A percentile compares a stretch with the other conserved stretches of the same genome.
Evolutionary conservation across 2,888 invertebrate genomes (phyloP).

Genomic region (Drosophila atroscutellata): DNA sequence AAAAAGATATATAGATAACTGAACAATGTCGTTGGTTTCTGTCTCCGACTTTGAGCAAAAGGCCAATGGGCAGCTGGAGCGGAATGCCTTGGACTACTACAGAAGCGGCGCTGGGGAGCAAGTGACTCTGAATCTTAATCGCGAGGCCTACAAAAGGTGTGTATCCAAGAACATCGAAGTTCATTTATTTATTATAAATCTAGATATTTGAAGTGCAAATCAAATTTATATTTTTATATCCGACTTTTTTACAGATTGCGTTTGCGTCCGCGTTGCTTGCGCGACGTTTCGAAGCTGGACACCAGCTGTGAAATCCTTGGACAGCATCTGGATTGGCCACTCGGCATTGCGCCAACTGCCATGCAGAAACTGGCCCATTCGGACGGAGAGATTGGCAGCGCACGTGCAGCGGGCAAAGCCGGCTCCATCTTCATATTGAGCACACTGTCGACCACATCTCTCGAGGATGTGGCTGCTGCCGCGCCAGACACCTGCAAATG

Average conservation of each 20-base stretch:
- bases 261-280: slow-evolving; percentile 91
- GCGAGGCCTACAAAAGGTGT: slow-evolving; percentile 89
- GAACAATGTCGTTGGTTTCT: slow-evolving; percentile 86
- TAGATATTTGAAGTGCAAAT: not conserved
- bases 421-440: slow-evolving; percentile 93
- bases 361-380: slow-evolving; percentile 97
- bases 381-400: slow-evolving; percentile 94
- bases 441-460: slow-evolving; percentile 93
- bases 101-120: slow-evolving; percentile 94
- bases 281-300: slow-evolving; percentile 89
- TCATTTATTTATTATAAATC: not conserved
- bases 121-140: slow-evolving; percentile 90
- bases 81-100: slow-evolving; percentile 92
- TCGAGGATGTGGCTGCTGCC: slow-evolving; percentile 93
- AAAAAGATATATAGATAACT: not conserved
- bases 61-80: slow-evolving; percentile 88
- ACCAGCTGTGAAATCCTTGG: slow-evolving; percentile 88
- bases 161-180: not conserved
- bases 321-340: slow-evolving; percentile 88
- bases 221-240: not conserved
- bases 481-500: slow-evolving; percentile 92
- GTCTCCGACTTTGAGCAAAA: slow-evolving; percentile 91
- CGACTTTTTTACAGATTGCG: slow-evolving; percentile 87
- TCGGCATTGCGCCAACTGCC: slow-evolving; percentile 94
- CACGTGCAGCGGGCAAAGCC: slow-evolving; percentile 91